Conservation (phyloP, 2,888 invertebrate genomes). For the Helleia helle region DNA sequence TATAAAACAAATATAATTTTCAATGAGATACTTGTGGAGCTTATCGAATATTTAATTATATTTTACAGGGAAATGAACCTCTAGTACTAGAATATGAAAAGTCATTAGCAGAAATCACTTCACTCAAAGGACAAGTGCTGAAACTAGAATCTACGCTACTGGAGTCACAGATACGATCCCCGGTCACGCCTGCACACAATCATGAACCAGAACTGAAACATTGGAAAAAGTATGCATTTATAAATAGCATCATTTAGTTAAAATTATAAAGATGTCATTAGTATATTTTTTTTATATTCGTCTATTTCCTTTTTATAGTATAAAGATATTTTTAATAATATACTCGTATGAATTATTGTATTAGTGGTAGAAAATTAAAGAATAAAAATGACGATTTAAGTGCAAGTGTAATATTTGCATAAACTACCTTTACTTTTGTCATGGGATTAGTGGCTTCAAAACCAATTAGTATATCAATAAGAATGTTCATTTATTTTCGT, state of each 20-base stretch:
- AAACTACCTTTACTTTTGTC: no score
- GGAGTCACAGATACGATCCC: conserved; percentile 52
- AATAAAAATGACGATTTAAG: no score
- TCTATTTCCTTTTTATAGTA: no score
- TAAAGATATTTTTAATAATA: no score
- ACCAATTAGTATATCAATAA: no score
- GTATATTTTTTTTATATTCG: not conserved
- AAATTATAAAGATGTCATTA: conserved; percentile 1
- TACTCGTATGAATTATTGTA: no score
- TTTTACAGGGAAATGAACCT: conserved; percentile 61
- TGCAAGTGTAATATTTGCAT: no score
- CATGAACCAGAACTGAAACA: conserved; percentile 49
- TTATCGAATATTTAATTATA: not conserved
- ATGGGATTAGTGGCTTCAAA: no score
- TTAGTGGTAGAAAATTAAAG: no score
- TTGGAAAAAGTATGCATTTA: conserved; percentile 48
- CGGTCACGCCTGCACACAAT: conserved; percentile 32
- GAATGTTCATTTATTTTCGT: conserved; percentile 14
- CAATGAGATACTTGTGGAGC: no score
- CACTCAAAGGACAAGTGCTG: conserved; percentile 59
- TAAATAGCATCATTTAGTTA: no score
- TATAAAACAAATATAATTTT: no score
- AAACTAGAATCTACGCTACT: conserved; percentile 59
- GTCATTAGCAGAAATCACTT: conserved; percentile 69
- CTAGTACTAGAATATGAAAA: conserved; percentile 70